Percentiles rank a stretch among this genome's conserved stretches.
phyloP scores from a whole-genome alignment of 2,888 invertebrate species.

The Aphodius granarius region DNA sequence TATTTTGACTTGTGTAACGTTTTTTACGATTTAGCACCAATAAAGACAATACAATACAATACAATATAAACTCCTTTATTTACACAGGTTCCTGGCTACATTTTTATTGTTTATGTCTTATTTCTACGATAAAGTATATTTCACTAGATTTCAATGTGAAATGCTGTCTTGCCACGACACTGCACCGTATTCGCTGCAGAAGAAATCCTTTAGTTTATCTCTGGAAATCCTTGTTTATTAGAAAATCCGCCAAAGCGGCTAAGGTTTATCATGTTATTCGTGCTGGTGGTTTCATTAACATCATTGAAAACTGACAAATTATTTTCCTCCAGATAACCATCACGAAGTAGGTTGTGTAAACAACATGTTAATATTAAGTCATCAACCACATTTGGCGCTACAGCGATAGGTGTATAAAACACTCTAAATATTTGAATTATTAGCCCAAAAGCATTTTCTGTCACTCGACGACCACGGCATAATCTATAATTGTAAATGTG shows the following conservation, averaged over 20 bases:
- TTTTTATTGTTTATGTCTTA: background rate
- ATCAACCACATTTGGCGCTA: slow-evolving; percentile 4
- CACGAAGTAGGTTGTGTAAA: slow-evolving; percentile 15
- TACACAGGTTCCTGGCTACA: background rate
- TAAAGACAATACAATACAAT: too few species aligned
- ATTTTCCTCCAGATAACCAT: slow-evolving; percentile 18
- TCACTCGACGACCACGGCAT: slow-evolving; percentile 16
- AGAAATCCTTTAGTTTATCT: slow-evolving; percentile 16
- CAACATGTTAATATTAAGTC: slow-evolving; percentile 15
- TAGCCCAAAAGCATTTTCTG: slow-evolving; percentile 13
- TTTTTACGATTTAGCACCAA: too few species aligned
- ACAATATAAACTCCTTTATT: background rate
- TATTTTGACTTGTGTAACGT: too few species aligned
- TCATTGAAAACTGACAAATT: slow-evolving; percentile 10
- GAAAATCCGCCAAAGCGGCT: slow-evolving; percentile 4
- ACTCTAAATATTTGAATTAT: slow-evolving; percentile 22
- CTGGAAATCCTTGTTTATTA: slow-evolving; percentile 10
- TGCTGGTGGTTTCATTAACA: slow-evolving; percentile 4
- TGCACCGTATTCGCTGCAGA: slow-evolving; percentile 11
- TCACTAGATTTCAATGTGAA: background rate
- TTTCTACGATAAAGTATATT: background rate
- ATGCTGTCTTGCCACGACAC: slow-evolving; percentile 10
- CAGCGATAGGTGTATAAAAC: slow-evolving; percentile 20
- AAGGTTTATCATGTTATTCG: background rate
- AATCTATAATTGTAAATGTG: slow-evolving; percentile 18